Percentiles rank a stretch among this genome's conserved stretches.
phyloP scores from a whole-genome alignment of 2,113 vertebrate genomes.

The Columba livia region DNA sequence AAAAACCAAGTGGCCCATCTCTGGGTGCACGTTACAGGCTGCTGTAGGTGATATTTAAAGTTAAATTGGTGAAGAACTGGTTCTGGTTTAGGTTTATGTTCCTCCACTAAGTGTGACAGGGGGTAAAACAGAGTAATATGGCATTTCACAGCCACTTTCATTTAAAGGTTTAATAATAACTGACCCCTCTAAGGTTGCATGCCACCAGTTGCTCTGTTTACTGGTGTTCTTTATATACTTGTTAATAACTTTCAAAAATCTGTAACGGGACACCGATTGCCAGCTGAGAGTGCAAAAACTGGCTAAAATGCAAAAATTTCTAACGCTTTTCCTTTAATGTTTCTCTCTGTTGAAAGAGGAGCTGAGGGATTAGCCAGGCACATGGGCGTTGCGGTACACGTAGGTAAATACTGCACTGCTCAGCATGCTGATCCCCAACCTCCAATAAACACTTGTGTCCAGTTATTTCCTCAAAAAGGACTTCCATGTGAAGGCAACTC shows the following conservation, averaged over 20 bases:
- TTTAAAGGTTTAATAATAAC: neutral
- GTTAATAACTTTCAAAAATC: neutral
- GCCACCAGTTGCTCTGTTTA: neutral
- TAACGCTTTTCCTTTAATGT: neutral
- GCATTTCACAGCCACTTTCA: neutral
- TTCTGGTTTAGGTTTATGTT: neutral
- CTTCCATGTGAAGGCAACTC: neutral
- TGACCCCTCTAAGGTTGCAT: neutral
- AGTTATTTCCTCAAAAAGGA: neutral
- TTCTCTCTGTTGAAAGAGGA: neutral
- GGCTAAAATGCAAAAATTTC: neutral
- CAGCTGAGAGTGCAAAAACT: neutral
- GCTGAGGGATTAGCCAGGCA: neutral
- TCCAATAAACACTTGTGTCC: neutral
- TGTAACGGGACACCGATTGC: accelerated
- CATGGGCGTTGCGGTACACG: neutral
- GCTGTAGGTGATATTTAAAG: accelerated
- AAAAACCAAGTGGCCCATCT: accelerated
- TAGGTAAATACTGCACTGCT: neutral
- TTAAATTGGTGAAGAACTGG: neutral
- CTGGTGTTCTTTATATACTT: neutral
- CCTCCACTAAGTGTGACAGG: neutral
- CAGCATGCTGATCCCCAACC: neutral
- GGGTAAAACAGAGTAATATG: neutral
- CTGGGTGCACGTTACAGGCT: neutral